Base-by-base conservation (phyloP, 2,797 vertebrate genomes). In the Cheirogaleus major region DNA sequence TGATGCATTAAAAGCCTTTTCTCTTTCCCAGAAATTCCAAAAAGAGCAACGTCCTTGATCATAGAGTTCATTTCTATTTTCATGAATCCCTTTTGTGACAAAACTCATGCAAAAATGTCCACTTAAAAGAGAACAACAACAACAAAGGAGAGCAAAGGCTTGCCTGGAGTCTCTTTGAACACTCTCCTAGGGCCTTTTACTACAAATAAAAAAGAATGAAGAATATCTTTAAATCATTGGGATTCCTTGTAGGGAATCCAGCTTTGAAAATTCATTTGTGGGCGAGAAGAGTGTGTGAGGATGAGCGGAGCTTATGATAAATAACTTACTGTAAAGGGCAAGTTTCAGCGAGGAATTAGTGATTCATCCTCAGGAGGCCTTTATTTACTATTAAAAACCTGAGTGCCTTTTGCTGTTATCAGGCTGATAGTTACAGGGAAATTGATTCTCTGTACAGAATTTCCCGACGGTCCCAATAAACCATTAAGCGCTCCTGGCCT, bases 391-490 rank as follows among this genome's bases (percentile, higher is more conserved):
- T 91, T 78, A 61, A 92, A 95, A 95, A 61, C 67, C n/a, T 0
- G 18, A 87, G 87, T 25, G 55, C 80, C 79, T 91, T 97, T 93
- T 92, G 96, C 91, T 81, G 38, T 82, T 59, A 78, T 23, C 83
- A 82, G 67, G 92, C 65, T 79, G 88, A 76, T 91, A 95, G 91
- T 96, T 94, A 94, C 65, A 87, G 91, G 69, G 50, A 96, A 97
- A 97, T 96, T 91, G 95, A 98, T 97, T 96, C 65, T 87, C 61
- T 32, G 75, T 79, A 2, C 41, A 93, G 96, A 70, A 80, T 91
- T 95, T 96, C 93, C 85, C 11, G 3, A 95, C 4, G 50, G 80
- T 93, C 76, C 55, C 75, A 59, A 94, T 95, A 97, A 97, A 83
- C 85, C 52, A 88, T 70, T 23, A 89, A 78, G 55, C 1, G 0